Percentiles rank a stretch among this genome's conserved stretches.
These are phyloP conservation scores for Hexactinellida sp. DNA, from an alignment of 37 sponge, comb jelly and placozoan species.

Conservation along the genomic window DNA sequence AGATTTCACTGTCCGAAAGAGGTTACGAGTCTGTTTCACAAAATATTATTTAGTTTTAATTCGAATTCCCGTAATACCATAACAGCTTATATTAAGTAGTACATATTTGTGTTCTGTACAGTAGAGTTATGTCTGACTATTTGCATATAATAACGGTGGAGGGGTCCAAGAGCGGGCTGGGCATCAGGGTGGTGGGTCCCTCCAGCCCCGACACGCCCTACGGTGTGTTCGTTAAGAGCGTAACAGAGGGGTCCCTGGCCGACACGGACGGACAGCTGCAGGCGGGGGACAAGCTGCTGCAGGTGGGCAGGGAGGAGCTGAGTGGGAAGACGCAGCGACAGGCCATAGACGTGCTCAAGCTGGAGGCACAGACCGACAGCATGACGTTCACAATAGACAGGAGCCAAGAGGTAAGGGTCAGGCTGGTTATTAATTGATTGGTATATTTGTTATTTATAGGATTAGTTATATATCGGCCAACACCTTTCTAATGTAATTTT, in stretches of 20 bases:
- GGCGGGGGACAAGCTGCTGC: neutral
- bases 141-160: neutral
- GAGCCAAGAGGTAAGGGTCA: neutral
- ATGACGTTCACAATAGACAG: neutral
- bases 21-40: too few species aligned
- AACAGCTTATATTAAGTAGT: too few species aligned
- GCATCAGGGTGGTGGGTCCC: neutral
- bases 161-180: neutral
- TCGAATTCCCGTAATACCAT: too few species aligned
- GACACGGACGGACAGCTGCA: neutral
- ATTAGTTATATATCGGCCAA: too few species aligned
- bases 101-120: too few species aligned
- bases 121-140: neutral
- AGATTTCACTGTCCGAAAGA: too few species aligned
- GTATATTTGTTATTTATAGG: too few species aligned
- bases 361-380: neutral
- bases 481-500: too few species aligned
- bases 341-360: neutral
- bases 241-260: neutral
- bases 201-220: neutral
- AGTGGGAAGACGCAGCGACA: conserved; percentile 4
- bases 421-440: too few species aligned
- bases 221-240: neutral
- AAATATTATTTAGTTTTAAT: too few species aligned
- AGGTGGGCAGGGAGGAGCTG: neutral